Base-by-base conservation (phyloP, 1,140 invertebrate genomes). In the Mya arenaria region DNA sequence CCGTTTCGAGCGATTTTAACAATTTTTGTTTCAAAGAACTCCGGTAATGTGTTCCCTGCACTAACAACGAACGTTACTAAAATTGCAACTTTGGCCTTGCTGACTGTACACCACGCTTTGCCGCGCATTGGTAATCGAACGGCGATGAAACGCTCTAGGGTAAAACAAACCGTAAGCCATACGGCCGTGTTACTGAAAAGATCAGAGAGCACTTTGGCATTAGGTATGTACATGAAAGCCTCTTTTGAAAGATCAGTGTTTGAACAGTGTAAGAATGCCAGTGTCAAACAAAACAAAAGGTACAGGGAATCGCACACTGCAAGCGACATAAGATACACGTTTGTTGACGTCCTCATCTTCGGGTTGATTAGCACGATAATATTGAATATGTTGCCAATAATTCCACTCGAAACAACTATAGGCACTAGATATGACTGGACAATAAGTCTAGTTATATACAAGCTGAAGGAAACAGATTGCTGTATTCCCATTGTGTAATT, bases 151-250 rank as follows among this genome's bases (percentile, higher is more conserved):
- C 96, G 92, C 91, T 97, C 96, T 73, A 96, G 94, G 4, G 96
- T 97, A 90, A 97, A 97, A 37, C 95, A 95, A 4, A 96, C 95
- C 32, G 95, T 96, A 63, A 97, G 92, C 96, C 96, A 96, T 41
- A 96, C 95, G 28, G 95, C 89, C 10, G 95, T 95, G 90, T 95
- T 96, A 85, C 94, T 95, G 71, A 94, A 94, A 34, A 94, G 94
- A 90, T 96, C 95, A 17, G 94, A 94, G 44, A 96, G 89, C 93
- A 95, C 95, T 32, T 94, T 90, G 3, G 92, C 94, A 77, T 95
- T 94, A 0, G 93, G 93, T 63, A 91, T 91, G 75, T 93, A 92
- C 39, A 94, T 90, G 55, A 89, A 89, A 6, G 86, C 85, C 0
- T 66, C 56, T 37, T 78, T 37, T 34, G 75, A 36, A 32, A 87